Percentiles rank a stretch among this genome's conserved stretches.
Evolutionary conservation across 2,797 vertebrate species (phyloP).

Genomic region (Myotis pilosus): DNA sequence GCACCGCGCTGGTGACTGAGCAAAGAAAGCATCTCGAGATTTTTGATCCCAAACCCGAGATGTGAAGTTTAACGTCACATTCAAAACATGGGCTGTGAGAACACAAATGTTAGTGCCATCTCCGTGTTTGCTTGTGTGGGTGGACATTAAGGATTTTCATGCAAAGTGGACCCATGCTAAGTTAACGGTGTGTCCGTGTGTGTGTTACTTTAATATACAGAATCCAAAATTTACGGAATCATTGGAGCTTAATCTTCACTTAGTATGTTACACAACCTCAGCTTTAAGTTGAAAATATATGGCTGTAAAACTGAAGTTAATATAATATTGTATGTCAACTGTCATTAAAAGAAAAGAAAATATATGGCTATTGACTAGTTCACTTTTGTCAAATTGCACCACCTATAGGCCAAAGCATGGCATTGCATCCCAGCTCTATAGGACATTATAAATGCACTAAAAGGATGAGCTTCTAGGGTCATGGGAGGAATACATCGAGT

Average conservation of each 20-base stretch:
- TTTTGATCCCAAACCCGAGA: not conserved
- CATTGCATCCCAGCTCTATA: not conserved
- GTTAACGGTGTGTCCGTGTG: not conserved
- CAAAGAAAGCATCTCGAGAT: not conserved
- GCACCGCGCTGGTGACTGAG: not conserved
- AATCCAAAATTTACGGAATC: not conserved
- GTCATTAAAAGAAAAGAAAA: not conserved
- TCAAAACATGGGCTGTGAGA: not conserved
- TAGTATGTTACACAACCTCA: not conserved
- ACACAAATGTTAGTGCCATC: not conserved
- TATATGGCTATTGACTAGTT: not conserved
- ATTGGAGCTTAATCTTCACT: not conserved
- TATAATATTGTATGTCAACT: too few relatives aligned
- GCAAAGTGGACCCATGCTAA: not conserved
- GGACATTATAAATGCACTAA: not conserved
- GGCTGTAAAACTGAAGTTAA: too few relatives aligned
- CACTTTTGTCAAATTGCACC: not conserved
- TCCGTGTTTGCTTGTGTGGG: not conserved
- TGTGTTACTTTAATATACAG: not conserved
- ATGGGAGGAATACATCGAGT: fast-evolving
- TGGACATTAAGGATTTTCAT: not conserved
- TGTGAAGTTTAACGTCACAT: not conserved
- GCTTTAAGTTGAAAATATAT: not conserved
- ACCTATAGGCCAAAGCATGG: not conserved
- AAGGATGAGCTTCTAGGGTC: not conserved